Conservation (phyloP, 2,797 vertebrate genomes). For the Hippopotamyrus pictus region DNA sequence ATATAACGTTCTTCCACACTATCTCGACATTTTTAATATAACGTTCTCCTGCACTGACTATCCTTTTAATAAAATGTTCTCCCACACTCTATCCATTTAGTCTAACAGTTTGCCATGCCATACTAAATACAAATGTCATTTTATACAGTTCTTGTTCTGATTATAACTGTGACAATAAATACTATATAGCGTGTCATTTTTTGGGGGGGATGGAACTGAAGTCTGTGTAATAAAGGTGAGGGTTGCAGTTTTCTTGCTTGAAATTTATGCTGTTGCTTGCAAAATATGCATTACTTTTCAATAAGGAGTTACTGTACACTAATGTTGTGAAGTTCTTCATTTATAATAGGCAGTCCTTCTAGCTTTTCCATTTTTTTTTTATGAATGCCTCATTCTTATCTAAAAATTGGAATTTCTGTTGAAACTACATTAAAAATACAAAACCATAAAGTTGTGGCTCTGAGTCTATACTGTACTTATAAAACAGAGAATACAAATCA, state of each 20-base stretch:
- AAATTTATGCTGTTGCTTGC: background rate
- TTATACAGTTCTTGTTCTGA: background rate
- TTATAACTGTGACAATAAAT: conserved; percentile 2
- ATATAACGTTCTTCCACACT: background rate
- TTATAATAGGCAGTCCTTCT: background rate
- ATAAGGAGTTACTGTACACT: background rate
- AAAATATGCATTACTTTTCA: conserved; percentile 3
- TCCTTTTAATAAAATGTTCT: background rate
- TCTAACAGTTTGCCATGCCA: background rate
- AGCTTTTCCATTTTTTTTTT: background rate
- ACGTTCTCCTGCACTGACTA: background rate
- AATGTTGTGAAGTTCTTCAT: background rate
- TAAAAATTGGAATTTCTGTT: conserved; percentile 1
- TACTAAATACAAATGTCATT: background rate
- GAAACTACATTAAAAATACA: conserved; percentile 9
- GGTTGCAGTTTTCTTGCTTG: background rate
- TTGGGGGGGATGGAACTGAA: background rate
- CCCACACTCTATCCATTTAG: background rate
- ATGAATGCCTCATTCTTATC: background rate
- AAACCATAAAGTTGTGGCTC: background rate
- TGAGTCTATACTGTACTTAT: background rate
- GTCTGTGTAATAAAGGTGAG: background rate
- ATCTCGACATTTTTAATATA: background rate
- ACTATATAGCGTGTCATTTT: background rate
- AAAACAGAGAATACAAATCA: background rate